A percentile compares a stretch with the other conserved stretches of the same genome.
Conservation (phyloP, 1,140 invertebrate genomes). For the Stegodyphus dumicola region DNA sequence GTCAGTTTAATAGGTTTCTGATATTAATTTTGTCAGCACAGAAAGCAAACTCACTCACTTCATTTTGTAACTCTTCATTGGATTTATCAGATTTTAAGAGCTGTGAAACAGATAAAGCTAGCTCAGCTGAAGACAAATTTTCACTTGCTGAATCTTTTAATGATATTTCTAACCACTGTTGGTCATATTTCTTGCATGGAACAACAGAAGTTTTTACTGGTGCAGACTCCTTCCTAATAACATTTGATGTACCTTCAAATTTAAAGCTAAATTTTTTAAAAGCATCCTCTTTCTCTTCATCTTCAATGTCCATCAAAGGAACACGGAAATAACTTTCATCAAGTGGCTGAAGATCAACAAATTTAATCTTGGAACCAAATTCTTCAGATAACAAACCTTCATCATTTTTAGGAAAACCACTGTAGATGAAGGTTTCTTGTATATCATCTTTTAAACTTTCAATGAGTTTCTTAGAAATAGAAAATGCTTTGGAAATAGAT, state of each 20-base stretch:
- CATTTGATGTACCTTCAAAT: background rate
- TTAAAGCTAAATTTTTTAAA: slow-evolving; percentile 48
- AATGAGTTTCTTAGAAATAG: slow-evolving; percentile 65
- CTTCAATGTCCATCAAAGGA: slow-evolving; percentile 1
- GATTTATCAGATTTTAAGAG: slow-evolving; percentile 75
- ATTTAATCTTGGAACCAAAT: slow-evolving; percentile 66
- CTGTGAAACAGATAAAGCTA: slow-evolving; percentile 74
- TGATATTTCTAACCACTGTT: slow-evolving; percentile 57
- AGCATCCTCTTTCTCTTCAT: slow-evolving; percentile 6
- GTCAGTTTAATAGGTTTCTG: no score
- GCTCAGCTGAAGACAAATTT: slow-evolving; percentile 68
- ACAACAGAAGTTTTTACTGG: background rate
- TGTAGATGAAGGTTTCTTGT: slow-evolving; percentile 7
- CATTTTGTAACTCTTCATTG: slow-evolving; percentile 83
- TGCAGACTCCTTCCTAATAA: slow-evolving; percentile 15
- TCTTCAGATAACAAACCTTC: slow-evolving; percentile 36
- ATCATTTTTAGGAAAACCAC: slow-evolving; percentile 15
- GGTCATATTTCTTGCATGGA: background rate
- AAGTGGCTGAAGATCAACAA: slow-evolving; percentile 14
- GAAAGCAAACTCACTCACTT: slow-evolving; percentile 67
- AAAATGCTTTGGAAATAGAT: slow-evolving; percentile 66
- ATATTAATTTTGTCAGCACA: no score
- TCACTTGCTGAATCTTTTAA: slow-evolving; percentile 51
- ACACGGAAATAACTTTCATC: slow-evolving; percentile 35
- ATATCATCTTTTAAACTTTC: background rate